Evolutionary conservation across 2,888 invertebrate species (phyloP).

Genomic region (Loripinus fragilis): DNA sequence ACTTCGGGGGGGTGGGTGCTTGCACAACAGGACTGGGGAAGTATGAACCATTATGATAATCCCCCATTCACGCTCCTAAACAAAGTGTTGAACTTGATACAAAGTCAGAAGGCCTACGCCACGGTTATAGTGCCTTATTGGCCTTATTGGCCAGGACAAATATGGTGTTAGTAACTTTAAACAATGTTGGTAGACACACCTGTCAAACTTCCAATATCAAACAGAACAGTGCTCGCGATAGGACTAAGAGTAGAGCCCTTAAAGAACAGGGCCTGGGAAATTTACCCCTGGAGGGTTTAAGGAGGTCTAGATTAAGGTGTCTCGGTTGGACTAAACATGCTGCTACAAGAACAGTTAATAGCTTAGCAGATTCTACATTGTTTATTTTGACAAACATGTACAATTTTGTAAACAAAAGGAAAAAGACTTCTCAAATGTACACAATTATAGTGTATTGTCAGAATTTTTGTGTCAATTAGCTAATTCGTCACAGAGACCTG

Average conservation of each 20-base stretch:
- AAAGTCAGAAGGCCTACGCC: constrained; percentile 20
- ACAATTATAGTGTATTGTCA: constrained; percentile 7
- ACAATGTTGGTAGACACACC: constrained; percentile 21
- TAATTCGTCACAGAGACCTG: constrained; percentile 1
- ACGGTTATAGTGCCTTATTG: constrained; percentile 31
- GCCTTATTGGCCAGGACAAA: constrained; percentile 23
- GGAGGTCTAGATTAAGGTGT: background rate
- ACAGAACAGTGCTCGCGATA: background rate
- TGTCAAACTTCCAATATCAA: background rate
- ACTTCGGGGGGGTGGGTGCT: constrained; percentile 19
- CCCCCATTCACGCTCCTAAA: constrained; percentile 27
- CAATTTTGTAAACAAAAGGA: background rate
- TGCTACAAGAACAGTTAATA: background rate
- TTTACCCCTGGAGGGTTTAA: constrained; percentile 1
- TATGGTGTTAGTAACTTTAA: constrained; percentile 21
- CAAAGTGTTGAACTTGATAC: constrained; percentile 11
- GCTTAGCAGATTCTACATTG: constrained; percentile 3
- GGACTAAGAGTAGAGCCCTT: constrained; percentile 13
- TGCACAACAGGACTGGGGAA: constrained; percentile 28
- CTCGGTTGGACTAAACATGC: constrained; percentile 12
- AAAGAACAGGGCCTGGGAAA: constrained; percentile 3
- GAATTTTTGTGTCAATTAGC: constrained; percentile 4
- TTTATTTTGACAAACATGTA: background rate
- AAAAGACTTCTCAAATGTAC: background rate
- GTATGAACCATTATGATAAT: constrained; percentile 33